phyloP scores from a whole-genome alignment of 2,888 invertebrate genomes.

The Sipha maydis region DNA sequence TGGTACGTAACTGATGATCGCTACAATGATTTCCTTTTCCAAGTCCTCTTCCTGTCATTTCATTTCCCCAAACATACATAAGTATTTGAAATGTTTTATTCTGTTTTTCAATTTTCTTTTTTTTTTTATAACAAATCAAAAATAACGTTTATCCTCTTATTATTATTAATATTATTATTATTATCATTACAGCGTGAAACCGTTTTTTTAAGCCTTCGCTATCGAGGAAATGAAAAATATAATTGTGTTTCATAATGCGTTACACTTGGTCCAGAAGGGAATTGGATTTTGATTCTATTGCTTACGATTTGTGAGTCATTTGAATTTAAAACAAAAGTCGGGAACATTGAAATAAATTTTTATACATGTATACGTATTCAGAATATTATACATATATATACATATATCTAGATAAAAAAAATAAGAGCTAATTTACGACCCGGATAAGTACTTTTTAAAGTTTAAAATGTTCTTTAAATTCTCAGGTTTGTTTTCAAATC shows the following conservation, averaged over 20 bases:
- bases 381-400: background rate
- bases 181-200: constrained; percentile 15
- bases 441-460: background rate
- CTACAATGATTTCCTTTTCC: background rate
- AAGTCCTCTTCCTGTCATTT: background rate
- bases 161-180: constrained; percentile 2
- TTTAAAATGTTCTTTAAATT: background rate
- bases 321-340: constrained; percentile 24
- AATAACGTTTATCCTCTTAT: constrained; percentile 46
- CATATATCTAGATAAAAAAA: background rate
- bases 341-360: background rate
- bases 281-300: constrained; percentile 20
- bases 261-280: background rate
- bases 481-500: background rate
- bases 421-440: background rate
- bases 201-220: background rate
- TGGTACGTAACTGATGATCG: background rate
- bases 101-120: background rate
- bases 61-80: background rate
- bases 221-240: constrained; percentile 43
- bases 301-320: background rate
- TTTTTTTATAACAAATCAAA: constrained; percentile 5
- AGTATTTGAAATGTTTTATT: constrained; percentile 1
- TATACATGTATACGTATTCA: background rate
- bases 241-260: constrained; percentile 38